Base-by-base conservation (phyloP, 1,140 invertebrate genomes). In the Xylocopa sonorina region DNA sequence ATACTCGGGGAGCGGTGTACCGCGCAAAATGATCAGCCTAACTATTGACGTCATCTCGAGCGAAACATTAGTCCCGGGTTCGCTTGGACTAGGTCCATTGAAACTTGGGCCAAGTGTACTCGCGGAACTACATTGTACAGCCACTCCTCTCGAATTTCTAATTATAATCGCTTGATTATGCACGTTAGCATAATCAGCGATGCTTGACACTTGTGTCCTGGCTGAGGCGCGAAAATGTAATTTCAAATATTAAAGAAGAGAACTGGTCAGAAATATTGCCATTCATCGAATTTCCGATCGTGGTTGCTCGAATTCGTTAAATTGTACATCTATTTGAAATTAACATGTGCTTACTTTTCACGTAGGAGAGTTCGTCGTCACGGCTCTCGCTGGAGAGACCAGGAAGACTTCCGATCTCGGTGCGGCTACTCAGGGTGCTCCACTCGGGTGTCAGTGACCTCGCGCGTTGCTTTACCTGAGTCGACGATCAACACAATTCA, bases 361-460 rank as follows among this genome's bases (percentile, higher is more conserved):
- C 91, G 84, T 94, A 94, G 69, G 94, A 91, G 78, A 91, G 85
- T 48, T 92, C 92, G 58, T 91, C 88, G 71, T 93, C 90, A 38
- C 92, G 91, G n/a, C 73, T 78, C 10, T 84, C 81, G 32, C 48
- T 64, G 3, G 60, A 62, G 63, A 93, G 90, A 66, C 93, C 90
- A 27, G 88, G 84, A 93, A 93, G 91, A 60, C 84, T 87, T 67
- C 90, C 81, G 3, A 89, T 89, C 7, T 88, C 88, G 2, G 71
- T 68, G 27, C 77, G 77, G 79, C 89, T 90, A 72, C 92, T 81
- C 90, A 87, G 83, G 77, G 84, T 89, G 90, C 89, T 90, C 94
- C 94, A 95, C 84, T 95, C 94, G 66, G 95, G 94, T 57, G 95
- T 95, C 75, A 95, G 93, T 51, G 96, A 96, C 78, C 95, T 94